phyloP scores from a whole-genome alignment of 2,797 vertebrate genomes.

The Scleropages formosus region DNA sequence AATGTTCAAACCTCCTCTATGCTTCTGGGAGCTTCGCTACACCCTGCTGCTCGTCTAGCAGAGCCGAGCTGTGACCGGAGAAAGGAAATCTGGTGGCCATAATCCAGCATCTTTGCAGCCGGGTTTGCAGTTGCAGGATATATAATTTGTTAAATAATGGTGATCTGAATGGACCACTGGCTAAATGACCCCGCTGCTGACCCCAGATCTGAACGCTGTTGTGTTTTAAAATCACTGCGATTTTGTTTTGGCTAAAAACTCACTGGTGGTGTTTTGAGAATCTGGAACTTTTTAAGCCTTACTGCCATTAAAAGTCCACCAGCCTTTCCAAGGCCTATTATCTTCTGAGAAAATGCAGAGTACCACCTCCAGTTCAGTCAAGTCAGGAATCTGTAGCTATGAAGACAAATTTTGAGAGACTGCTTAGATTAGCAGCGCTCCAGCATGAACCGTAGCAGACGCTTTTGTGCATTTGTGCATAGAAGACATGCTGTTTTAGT shows the following conservation, averaged over 20 bases:
- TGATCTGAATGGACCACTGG: constrained; percentile 29
- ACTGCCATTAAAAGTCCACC: constrained; percentile 21
- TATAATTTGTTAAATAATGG: constrained; percentile 31
- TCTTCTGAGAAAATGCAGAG: constrained; percentile 34
- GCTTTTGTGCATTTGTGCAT: background rate
- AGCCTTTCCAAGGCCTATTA: constrained; percentile 28
- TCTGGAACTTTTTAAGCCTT: constrained; percentile 28
- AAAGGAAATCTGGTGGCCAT: background rate
- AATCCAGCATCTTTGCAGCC: background rate
- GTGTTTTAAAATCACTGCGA: constrained; percentile 47
- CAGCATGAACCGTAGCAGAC: constrained; percentile 2
- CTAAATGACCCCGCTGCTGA: constrained; percentile 40
- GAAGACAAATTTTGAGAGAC: background rate
- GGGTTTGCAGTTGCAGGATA: constrained; percentile 6
- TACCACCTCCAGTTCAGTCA: constrained; percentile 22
- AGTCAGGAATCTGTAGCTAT: constrained; percentile 16
- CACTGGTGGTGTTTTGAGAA: constrained; percentile 38
- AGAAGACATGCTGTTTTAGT: background rate
- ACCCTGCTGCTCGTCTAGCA: background rate
- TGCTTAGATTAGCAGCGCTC: constrained; percentile 29
- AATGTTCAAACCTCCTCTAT: background rate
- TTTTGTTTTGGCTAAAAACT: constrained; percentile 38
- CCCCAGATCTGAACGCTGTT: constrained; percentile 42
- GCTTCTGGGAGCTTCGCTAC: background rate
- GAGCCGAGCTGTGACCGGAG: background rate